These are phyloP conservation scores for Hippocampus comes DNA, from an alignment of 2,113 vertebrate genomes.

Conservation along the genomic window DNA sequence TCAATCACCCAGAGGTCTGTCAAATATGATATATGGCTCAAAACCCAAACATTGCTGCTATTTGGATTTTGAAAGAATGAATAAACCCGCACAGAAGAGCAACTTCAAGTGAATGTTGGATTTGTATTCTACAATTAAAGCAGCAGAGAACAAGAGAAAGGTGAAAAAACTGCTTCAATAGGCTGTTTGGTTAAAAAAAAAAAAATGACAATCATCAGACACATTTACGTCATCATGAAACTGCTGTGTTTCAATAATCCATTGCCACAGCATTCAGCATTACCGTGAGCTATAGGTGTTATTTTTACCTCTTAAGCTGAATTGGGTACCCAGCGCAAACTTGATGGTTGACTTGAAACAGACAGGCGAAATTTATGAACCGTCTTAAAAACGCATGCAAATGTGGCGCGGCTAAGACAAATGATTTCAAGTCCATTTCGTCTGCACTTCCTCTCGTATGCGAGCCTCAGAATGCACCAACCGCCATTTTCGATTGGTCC, in stretches of 20 bases:
- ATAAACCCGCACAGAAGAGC: not conserved
- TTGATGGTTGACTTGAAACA: slow-evolving; percentile 12
- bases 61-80: no score
- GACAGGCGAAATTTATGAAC: not conserved
- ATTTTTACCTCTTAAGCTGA: not conserved
- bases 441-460: not conserved
- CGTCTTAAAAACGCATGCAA: slow-evolving; percentile 1
- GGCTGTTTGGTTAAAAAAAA: not conserved
- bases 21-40: no score
- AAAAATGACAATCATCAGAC: not conserved
- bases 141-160: not conserved
- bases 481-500: not conserved
- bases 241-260: not conserved
- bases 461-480: not conserved
- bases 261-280: not conserved
- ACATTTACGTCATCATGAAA: not conserved
- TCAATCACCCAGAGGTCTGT: no score
- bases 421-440: not conserved
- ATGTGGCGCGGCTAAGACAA: not conserved
- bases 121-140: not conserved
- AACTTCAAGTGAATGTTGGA: not conserved
- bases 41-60: no score
- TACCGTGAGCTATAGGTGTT: slow-evolving; percentile 2
- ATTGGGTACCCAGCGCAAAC: not conserved
- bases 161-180: not conserved